A percentile compares a stretch with the other conserved stretches of the same genome.
Evolutionary conservation across 2,113 vertebrate species (phyloP).

Genomic region (Tinamus guttatus): DNA sequence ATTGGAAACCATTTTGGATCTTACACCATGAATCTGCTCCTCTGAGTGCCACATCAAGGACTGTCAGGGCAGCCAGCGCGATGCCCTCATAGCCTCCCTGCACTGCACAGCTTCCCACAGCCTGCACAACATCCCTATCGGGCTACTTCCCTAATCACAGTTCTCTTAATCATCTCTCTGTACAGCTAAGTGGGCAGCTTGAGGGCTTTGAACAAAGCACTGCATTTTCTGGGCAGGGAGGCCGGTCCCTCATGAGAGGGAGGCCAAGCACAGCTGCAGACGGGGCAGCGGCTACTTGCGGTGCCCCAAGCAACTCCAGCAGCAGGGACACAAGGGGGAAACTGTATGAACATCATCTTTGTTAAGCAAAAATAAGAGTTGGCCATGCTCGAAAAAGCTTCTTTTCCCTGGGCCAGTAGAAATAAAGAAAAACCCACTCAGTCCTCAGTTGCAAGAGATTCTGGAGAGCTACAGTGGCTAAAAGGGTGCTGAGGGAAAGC

Average conservation of each 20-base stretch:
- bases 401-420: background rate
- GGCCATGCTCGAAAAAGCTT: accelerated
- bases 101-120: background rate
- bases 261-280: background rate
- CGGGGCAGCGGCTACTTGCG: background rate
- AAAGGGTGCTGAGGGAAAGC: background rate
- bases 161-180: background rate
- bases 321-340: background rate
- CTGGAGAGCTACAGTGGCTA: background rate
- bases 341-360: background rate
- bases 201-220: background rate
- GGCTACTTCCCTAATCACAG: conserved; percentile 52
- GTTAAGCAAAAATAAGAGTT: background rate
- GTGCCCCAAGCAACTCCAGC: background rate
- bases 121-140: conserved; percentile 35
- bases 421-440: background rate
- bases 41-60: background rate
- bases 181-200: background rate
- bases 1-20: background rate
- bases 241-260: background rate
- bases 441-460: background rate
- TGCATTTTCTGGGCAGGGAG: background rate
- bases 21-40: background rate
- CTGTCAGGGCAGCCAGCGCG: background rate
- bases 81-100: background rate